These are phyloP conservation scores for Nasonia longicornis DNA, from an alignment of 1,140 invertebrate genomes.

Conservation along the genomic window DNA sequence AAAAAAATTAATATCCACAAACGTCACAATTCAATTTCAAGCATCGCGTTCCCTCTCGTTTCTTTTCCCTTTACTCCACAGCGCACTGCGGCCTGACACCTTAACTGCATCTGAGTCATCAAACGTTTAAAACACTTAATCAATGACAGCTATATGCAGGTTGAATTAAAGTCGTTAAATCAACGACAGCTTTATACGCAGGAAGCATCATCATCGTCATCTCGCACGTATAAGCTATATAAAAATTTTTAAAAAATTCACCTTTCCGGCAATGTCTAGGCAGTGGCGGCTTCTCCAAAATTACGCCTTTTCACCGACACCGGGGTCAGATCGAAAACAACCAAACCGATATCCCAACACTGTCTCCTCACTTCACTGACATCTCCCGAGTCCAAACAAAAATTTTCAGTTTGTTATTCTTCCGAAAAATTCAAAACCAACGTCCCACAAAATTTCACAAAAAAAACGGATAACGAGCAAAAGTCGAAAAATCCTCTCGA, in stretches of 20 bases:
- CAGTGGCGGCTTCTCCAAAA: constrained; percentile 43
- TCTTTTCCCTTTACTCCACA: background rate
- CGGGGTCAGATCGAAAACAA: constrained; percentile 7
- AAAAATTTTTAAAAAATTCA: background rate
- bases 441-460: constrained; percentile 2
- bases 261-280: constrained; percentile 43
- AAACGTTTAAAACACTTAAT: constrained; percentile 4
- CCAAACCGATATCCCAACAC: background rate
- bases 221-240: no score
- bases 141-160: constrained; percentile 1
- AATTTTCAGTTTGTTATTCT: background rate
- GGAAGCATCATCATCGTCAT: background rate
- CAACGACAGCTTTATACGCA: background rate
- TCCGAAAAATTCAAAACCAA: constrained; percentile 31
- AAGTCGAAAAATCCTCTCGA: no score
- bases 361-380: constrained; percentile 10
- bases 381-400: background rate
- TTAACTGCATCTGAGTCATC: background rate
- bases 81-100: background rate
- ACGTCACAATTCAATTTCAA: background rate
- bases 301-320: constrained; percentile 17
- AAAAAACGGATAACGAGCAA: no score
- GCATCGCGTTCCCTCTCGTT: background rate
- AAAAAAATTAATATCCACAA: constrained; percentile 4
- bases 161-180: background rate